phyloP scores from a whole-genome alignment of 92 coral and sea anemone genomes.

The Porites rus region DNA sequence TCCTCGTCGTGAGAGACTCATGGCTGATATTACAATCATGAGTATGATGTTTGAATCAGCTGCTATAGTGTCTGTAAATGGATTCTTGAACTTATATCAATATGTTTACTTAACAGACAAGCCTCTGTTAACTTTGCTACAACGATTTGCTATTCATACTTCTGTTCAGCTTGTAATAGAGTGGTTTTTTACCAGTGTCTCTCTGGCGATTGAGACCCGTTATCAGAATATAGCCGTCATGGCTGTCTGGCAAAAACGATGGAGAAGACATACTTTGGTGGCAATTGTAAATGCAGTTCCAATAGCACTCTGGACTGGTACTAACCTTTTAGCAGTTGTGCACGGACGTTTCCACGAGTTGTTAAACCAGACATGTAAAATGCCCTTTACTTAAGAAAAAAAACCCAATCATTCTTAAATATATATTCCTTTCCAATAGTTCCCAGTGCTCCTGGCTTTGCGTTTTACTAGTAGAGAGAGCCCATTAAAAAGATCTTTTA shows the following conservation, averaged over 20 bases:
- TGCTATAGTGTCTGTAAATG: slow-evolving; percentile 38
- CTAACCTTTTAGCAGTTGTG: background rate
- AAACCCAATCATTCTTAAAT: no score
- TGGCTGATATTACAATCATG: slow-evolving; percentile 42
- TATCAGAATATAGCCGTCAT: slow-evolving; percentile 56
- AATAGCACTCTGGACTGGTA: background rate
- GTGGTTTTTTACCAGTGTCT: slow-evolving; percentile 50
- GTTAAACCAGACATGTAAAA: background rate
- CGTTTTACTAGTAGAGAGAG: no score
- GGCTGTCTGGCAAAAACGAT: slow-evolving; percentile 41
- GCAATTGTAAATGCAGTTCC: background rate
- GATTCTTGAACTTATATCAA: slow-evolving; percentile 13
- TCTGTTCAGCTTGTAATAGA: slow-evolving; percentile 31
- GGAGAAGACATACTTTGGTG: slow-evolving; percentile 37
- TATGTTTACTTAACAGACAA: background rate
- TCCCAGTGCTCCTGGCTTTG: no score
- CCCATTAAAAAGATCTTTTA: no score
- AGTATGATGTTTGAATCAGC: slow-evolving; percentile 29
- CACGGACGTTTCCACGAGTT: background rate
- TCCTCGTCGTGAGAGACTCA: slow-evolving; percentile 54
- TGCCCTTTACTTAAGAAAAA: background rate
- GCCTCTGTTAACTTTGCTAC: background rate
- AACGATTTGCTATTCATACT: background rate
- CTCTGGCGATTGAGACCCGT: slow-evolving; percentile 43
- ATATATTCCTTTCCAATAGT: no score